Conservation (phyloP, 2,888 invertebrate genomes). For the Sphecodes monilicornis region DNA sequence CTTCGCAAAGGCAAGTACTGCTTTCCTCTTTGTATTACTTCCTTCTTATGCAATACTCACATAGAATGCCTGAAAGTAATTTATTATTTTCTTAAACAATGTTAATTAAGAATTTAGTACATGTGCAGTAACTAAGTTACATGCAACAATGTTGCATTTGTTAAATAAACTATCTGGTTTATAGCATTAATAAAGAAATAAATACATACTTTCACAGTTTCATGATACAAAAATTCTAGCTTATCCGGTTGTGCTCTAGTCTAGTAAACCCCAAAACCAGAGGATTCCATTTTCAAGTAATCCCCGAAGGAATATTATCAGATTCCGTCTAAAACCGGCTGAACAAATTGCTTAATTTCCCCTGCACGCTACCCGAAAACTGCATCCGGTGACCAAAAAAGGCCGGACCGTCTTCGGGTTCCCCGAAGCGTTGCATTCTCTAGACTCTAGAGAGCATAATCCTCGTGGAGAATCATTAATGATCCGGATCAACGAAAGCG, state of each 20-base stretch:
- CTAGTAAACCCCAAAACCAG: neutral
- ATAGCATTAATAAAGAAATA: too few species aligned
- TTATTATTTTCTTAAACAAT: neutral
- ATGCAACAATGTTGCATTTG: too few species aligned
- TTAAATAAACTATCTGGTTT: neutral
- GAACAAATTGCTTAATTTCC: neutral
- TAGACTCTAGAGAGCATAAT: neutral
- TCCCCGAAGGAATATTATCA: neutral
- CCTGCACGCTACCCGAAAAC: neutral
- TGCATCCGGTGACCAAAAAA: conserved; percentile 6
- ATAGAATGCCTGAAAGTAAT: neutral
- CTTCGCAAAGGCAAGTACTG: too few species aligned
- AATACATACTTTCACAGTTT: too few species aligned
- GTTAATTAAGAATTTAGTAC: too few species aligned
- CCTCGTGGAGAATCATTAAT: conserved; percentile 18
- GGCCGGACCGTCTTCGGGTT: neutral
- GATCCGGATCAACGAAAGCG: conserved; percentile 18
- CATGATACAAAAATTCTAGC: too few species aligned
- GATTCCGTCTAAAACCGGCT: neutral
- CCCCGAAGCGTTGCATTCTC: neutral
- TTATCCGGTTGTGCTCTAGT: neutral
- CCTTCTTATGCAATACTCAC: neutral
- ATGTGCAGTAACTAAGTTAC: too few species aligned
- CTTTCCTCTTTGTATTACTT: too few species aligned
- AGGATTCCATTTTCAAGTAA: neutral